A percentile compares a stretch with the other conserved stretches of the same genome.
These are phyloP conservation scores for Stenodema calcarata DNA, from an alignment of 2,888 invertebrate species.

Conservation along the genomic window DNA sequence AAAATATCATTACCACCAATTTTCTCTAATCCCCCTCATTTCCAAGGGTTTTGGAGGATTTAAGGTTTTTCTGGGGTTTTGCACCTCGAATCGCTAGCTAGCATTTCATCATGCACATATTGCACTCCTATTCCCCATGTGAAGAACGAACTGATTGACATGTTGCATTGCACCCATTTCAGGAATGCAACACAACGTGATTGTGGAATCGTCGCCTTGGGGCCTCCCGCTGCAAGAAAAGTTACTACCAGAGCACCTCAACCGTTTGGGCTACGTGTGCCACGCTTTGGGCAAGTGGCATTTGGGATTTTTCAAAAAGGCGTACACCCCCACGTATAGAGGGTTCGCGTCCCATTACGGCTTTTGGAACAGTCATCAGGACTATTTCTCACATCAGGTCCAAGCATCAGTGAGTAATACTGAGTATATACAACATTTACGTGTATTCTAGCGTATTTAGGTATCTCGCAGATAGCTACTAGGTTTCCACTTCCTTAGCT, in stretches of 20 bases:
- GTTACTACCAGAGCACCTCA: slow-evolving; percentile 81
- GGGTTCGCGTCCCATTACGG: slow-evolving; percentile 84
- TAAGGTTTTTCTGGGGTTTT: no score
- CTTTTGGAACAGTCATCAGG: slow-evolving; percentile 87
- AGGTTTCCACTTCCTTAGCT: no score
- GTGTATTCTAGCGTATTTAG: no score
- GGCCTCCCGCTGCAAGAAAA: slow-evolving; percentile 83
- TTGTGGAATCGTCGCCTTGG: slow-evolving; percentile 81
- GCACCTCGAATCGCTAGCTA: no score
- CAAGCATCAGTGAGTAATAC: slow-evolving; percentile 66
- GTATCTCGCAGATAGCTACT: no score
- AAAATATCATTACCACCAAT: no score
- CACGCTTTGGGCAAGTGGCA: slow-evolving; percentile 88
- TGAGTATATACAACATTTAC: no score
- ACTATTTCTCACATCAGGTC: slow-evolving; percentile 87
- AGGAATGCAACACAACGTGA: slow-evolving; percentile 67
- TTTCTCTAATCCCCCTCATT: no score
- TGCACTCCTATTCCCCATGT: no score
- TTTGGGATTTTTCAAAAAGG: slow-evolving; percentile 71
- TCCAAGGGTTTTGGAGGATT: no score
- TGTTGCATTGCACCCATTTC: background rate
- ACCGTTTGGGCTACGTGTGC: slow-evolving; percentile 76
- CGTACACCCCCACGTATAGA: slow-evolving; percentile 76
- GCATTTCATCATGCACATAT: no score
- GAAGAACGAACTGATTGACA: no score